Percentiles rank a stretch among this genome's conserved stretches.
phyloP scores from a whole-genome alignment of 2,113 vertebrate species.

The Setophaga kirtlandii region DNA sequence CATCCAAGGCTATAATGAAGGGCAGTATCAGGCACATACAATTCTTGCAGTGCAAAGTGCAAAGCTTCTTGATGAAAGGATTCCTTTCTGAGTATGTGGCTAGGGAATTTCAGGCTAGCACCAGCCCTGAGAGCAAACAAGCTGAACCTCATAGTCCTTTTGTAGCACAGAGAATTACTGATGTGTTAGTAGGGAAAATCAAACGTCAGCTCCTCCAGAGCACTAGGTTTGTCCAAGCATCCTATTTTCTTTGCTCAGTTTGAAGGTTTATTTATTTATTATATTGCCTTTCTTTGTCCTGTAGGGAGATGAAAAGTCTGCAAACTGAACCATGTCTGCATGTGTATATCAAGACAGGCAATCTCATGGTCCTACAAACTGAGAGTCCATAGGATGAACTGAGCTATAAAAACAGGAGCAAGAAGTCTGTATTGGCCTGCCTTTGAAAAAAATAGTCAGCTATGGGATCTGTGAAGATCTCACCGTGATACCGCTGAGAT shows the following conservation, averaged over 20 bases:
- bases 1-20: background rate
- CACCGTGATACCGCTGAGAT: fast-evolving
- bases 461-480: background rate
- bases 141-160: background rate
- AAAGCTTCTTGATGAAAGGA: background rate
- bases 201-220: background rate
- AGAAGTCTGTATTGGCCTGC: background rate
- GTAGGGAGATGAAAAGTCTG: background rate
- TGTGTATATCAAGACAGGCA: background rate
- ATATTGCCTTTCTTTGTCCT: background rate
- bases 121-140: background rate
- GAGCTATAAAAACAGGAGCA: background rate
- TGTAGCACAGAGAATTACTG: background rate
- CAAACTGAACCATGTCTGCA: background rate
- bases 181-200: background rate
- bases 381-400: background rate
- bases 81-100: background rate
- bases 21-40: fast-evolving
- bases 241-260: background rate
- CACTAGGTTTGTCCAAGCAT: background rate
- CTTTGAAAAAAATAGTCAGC: background rate
- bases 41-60: background rate
- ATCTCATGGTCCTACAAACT: background rate
- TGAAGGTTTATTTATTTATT: background rate
- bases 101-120: background rate